Percentiles rank a stretch among this genome's conserved stretches.
phyloP scores from a whole-genome alignment of 2,797 vertebrate genomes.

The Epinephelus awoara region DNA sequence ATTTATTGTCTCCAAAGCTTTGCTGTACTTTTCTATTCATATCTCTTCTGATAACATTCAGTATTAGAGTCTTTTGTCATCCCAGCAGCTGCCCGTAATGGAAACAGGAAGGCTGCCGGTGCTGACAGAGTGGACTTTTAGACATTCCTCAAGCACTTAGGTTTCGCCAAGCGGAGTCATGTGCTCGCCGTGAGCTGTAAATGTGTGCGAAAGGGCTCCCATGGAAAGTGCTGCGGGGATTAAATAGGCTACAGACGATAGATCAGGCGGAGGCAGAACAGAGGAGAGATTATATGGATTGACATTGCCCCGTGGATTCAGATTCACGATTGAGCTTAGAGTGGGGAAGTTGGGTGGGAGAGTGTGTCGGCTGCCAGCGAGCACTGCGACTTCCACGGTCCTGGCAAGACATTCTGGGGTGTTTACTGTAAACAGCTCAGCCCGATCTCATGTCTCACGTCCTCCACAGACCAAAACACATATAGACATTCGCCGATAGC shows the following conservation, averaged over 20 bases:
- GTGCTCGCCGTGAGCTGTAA: constrained; percentile 65
- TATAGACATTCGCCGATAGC: constrained; percentile 2
- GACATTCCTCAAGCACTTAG: constrained; percentile 76
- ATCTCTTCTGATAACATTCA: neutral
- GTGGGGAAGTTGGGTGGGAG: constrained; percentile 42
- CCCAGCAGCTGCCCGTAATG: constrained; percentile 47
- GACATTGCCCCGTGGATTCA: constrained; percentile 49
- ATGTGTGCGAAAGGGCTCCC: constrained; percentile 69
- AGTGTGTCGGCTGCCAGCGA: constrained; percentile 31
- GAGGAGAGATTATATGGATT: constrained; percentile 46
- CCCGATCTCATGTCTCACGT: constrained; percentile 52
- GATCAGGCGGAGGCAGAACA: constrained; percentile 34
- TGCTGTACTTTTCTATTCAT: constrained; percentile 7
- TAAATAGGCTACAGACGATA: constrained; percentile 29
- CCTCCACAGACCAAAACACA: constrained; percentile 35
- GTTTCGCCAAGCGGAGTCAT: constrained; percentile 69
- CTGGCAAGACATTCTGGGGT: constrained; percentile 53
- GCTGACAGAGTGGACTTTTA: constrained; percentile 62
- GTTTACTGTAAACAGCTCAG: constrained; percentile 74
- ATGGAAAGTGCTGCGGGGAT: constrained; percentile 51
- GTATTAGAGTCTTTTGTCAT: constrained; percentile 21
- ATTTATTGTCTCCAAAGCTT: neutral
- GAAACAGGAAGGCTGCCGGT: constrained; percentile 25
- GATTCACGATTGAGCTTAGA: constrained; percentile 37
- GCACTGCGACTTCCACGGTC: constrained; percentile 40